A percentile compares a stretch with the other conserved stretches of the same genome.
Evolutionary conservation across 2,113 vertebrate species (phyloP).

Genomic region (Cacatua alba): DNA sequence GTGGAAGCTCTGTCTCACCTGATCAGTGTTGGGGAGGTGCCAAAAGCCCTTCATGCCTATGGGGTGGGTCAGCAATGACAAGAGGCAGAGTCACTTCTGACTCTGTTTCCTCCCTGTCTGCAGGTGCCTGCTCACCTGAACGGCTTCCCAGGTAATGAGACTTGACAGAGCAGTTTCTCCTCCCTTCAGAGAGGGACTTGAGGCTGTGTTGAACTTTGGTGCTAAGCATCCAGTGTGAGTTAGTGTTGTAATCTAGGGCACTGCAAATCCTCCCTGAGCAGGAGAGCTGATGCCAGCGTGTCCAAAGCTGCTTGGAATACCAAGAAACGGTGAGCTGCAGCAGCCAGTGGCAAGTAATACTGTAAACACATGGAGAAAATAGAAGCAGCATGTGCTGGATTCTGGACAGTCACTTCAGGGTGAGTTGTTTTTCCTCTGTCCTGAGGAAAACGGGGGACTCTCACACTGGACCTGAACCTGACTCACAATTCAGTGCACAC

Average conservation of each 20-base stretch:
- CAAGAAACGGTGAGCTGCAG: background rate
- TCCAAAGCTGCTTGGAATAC: background rate
- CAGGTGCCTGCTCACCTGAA: background rate
- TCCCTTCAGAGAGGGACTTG: background rate
- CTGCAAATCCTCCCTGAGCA: constrained; percentile 21
- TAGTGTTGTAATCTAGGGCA: background rate
- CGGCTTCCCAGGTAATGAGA: background rate
- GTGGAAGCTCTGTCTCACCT: background rate
- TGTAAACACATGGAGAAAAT: background rate
- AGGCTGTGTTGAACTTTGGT: background rate
- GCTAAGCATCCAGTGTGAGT: background rate
- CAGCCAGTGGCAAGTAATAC: background rate
- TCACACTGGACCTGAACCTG: background rate
- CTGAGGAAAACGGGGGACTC: background rate
- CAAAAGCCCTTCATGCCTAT: background rate
- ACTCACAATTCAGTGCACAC: background rate
- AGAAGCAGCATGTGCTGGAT: background rate
- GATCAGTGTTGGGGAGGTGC: background rate
- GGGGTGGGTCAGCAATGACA: background rate
- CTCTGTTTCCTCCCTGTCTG: background rate
- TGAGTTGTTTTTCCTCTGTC: constrained; percentile 11
- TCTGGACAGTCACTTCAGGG: background rate
- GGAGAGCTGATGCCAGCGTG: constrained; percentile 1
- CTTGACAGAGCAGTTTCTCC: background rate
- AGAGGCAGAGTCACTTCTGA: constrained; percentile 6